These are phyloP conservation scores for Manis pentadactyla DNA, from an alignment of 2,797 vertebrate species.

Conservation along the genomic window DNA sequence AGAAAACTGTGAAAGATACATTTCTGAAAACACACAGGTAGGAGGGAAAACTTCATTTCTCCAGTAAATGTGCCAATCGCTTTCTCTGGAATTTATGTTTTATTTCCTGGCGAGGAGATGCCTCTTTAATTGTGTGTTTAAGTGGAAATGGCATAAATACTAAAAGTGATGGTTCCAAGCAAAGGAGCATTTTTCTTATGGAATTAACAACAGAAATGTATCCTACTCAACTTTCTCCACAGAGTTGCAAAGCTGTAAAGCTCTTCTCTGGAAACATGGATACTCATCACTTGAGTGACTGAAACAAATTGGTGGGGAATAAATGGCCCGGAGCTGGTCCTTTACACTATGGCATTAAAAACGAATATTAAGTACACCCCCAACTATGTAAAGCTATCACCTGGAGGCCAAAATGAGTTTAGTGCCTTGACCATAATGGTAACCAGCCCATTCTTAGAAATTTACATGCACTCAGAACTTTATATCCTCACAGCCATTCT, in stretches of 20 bases:
- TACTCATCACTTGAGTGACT: neutral
- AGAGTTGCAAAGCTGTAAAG: neutral
- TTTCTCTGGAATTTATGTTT: conserved; percentile 34
- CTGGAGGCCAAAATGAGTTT: neutral
- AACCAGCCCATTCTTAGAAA: neutral
- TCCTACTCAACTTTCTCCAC: neutral
- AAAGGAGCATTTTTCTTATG: neutral
- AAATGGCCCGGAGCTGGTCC: neutral
- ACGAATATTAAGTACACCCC: neutral
- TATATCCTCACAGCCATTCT: too few relatives aligned
- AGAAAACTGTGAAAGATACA: neutral
- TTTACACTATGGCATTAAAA: neutral
- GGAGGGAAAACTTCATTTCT: neutral
- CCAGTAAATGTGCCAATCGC: neutral
- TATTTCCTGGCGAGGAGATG: conserved; percentile 34
- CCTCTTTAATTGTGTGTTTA: conserved; percentile 39
- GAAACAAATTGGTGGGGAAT: neutral
- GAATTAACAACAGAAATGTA: neutral
- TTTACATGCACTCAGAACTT: too few relatives aligned
- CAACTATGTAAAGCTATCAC: neutral
- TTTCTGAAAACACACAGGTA: neutral
- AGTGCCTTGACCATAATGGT: fast-evolving
- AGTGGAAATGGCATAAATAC: conserved; percentile 30
- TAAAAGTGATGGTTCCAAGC: neutral
- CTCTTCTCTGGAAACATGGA: neutral